phyloP scores from a whole-genome alignment of 2,113 vertebrate genomes.

The Potamarius usumacintae region DNA sequence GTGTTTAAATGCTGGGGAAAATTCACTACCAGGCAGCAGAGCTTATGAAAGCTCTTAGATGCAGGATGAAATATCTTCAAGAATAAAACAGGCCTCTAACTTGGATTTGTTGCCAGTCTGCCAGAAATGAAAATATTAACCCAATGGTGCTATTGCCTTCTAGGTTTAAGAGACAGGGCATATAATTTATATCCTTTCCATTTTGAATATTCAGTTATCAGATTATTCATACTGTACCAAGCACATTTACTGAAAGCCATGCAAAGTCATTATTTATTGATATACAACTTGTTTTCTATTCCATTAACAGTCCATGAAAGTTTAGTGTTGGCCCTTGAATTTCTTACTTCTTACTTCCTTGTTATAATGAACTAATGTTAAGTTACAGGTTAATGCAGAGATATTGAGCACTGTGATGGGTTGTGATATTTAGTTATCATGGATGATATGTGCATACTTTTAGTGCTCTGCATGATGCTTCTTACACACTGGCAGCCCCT shows the following conservation, averaged over 20 bases:
- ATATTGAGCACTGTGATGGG: too few species aligned
- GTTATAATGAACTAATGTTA: not conserved
- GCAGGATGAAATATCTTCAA: not conserved
- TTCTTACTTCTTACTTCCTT: not conserved
- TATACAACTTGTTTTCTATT: conserved; percentile 8
- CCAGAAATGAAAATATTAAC: not conserved
- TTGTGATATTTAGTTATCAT: not conserved
- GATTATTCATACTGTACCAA: not conserved
- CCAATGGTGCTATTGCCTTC: not conserved
- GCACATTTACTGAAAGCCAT: not conserved
- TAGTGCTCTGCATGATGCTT: not conserved
- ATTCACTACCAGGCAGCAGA: not conserved
- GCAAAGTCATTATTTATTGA: not conserved
- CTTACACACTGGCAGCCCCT: not conserved
- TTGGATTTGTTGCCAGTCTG: not conserved
- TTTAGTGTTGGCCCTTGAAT: not conserved
- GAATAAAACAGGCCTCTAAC: not conserved
- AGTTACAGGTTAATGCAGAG: not conserved
- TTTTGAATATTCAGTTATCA: not conserved
- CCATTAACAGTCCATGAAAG: conserved; percentile 3
- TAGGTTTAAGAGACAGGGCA: not conserved
- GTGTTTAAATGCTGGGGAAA: not conserved
- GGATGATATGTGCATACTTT: not conserved
- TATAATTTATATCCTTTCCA: not conserved
- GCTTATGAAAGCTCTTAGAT: not conserved